Base-by-base conservation (phyloP, 2,888 invertebrate genomes). In the Parnassius mnemosyne region DNA sequence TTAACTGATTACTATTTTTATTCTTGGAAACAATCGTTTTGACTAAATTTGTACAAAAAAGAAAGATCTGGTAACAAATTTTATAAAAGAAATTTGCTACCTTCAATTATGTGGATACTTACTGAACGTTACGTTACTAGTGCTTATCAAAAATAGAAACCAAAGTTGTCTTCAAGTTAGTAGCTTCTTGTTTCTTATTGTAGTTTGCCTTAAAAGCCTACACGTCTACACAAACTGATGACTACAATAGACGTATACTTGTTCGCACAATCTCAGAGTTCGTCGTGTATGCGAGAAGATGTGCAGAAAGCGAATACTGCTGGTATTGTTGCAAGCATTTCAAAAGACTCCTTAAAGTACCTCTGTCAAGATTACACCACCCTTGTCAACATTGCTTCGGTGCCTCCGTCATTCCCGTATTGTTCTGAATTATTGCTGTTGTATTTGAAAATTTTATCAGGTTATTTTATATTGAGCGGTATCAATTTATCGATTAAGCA, bases 261-360 rank as follows among this genome's bases (percentile, higher is more conserved):
- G 20, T 61, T 52, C 52, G 57, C 47, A 61, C 57, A 61, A 61
- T 61, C 56, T 61, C 47, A 10, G 11, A 52, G 53, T 57, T 56
- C 47, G 57, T n/a, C 56, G 53, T 57, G 49, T 47, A 43, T 52
- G 41, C 53, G 62, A 50, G 58, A 58, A 58, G 50, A 54, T 53
- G 57, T 53, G 57, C 53, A 57, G 47, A 58, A 58, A 58, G 34
- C 57, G 58, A 50, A 62, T 58, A 34, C 50, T 10, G 47, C 46
- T 25, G 60, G 60, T 55, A 55, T 58, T 58, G 53, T 57, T 44
- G 57, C 20, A 47, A 47, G 49, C 50, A 44, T 54, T 44, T 25
- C 53, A 57, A 62, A 62, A 41, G 62, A 11, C 47, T 53, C 62
- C 53, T 53, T 20, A 13, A 34, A 34, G 34, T 16, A 42, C 46